Base-by-base conservation (phyloP, 1,140 invertebrate genomes). In the Adoxophyes honmai region DNA sequence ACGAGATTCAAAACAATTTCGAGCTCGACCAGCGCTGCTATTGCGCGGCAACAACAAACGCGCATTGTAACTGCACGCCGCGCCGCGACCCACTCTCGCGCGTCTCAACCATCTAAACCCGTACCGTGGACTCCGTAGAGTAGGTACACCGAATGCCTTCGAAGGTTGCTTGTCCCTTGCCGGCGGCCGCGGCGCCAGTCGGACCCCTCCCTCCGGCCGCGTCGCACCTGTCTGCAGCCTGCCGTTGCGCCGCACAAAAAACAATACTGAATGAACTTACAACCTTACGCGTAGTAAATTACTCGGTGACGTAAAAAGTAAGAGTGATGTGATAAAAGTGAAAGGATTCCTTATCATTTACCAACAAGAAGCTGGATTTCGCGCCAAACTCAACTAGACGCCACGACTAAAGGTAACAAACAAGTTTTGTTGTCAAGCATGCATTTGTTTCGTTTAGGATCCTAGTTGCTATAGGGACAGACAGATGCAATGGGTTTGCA, bases 261-360 rank as follows among this genome's bases (percentile, higher is more conserved):
- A 59, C 39, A 38, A 0, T 48, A 16, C 8, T 61, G 57, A 66
- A 62, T 62, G 57, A 66, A 59, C 57, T 18, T 51, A 34, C 14
- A 44, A 44, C 39, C 34, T 36, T 38, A 44, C 14, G 14, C 39
- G 16, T 44, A 15, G 39, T 21, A 44, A 44, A 44, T 44, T n/a
- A 63, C 34, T 34, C 44, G 44, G 70, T 65, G 62, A 64, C 58
- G 64, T 64, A 60, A 55, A 57, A 62, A 66, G 69, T 71, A 63
- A 72, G 34, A 77, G 78, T 78, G 67, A 81, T 79, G 21, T 28
- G 76, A 64, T 75, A 74, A 81, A n/a, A 79, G 76, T 79, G 73
- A 78, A 74, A 79, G 48, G 51, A 55, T 61, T 56, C 53, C 11
- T 39, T 57, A 44, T 18, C 39, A 44, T 14, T 44, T 15, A 18